These are phyloP conservation scores for Xylocampa areola DNA, from an alignment of 2,888 invertebrate species.

Conservation along the genomic window DNA sequence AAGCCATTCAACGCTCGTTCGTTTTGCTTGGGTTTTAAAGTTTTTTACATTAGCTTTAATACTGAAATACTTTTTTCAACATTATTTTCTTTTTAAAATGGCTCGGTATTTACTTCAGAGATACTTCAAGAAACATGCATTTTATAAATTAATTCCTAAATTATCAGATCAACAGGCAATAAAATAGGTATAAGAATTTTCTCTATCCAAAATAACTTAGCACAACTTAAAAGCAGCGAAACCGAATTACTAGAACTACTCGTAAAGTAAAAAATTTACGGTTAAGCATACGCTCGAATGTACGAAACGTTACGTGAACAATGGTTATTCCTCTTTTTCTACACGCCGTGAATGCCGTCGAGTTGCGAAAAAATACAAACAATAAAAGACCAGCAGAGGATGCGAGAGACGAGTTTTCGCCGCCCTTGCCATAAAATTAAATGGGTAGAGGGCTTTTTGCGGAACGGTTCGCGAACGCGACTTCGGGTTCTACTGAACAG, in stretches of 20 bases:
- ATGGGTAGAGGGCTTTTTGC: constrained; percentile 73
- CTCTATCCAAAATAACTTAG: too few relatives aligned
- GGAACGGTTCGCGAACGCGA: constrained; percentile 61
- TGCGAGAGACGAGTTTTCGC: constrained; percentile 73
- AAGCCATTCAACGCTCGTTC: constrained; percentile 49
- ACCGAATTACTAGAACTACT: constrained; percentile 44
- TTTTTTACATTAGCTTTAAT: constrained; percentile 16
- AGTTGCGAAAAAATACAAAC: constrained; percentile 79
- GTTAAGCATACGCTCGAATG: constrained; percentile 54
- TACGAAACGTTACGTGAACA: constrained; percentile 77
- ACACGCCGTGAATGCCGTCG: constrained; percentile 67
- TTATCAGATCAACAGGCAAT: too few relatives aligned
- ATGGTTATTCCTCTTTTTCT: constrained; percentile 74
- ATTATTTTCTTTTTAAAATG: too few relatives aligned
- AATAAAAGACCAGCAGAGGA: constrained; percentile 74
- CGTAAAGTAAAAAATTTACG: constrained; percentile 53
- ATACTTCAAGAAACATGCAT: too few relatives aligned
- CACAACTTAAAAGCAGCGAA: constrained; percentile 44
- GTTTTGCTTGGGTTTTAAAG: constrained; percentile 37
- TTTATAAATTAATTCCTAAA: too few relatives aligned
- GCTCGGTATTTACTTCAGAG: too few relatives aligned
- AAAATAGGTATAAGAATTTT: too few relatives aligned
- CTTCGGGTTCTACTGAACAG: too few relatives aligned
- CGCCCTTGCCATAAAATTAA: constrained; percentile 83
- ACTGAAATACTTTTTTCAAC: too few relatives aligned